Conservation (phyloP, 2,797 vertebrate species). For the Acipenser ruthenus region DNA sequence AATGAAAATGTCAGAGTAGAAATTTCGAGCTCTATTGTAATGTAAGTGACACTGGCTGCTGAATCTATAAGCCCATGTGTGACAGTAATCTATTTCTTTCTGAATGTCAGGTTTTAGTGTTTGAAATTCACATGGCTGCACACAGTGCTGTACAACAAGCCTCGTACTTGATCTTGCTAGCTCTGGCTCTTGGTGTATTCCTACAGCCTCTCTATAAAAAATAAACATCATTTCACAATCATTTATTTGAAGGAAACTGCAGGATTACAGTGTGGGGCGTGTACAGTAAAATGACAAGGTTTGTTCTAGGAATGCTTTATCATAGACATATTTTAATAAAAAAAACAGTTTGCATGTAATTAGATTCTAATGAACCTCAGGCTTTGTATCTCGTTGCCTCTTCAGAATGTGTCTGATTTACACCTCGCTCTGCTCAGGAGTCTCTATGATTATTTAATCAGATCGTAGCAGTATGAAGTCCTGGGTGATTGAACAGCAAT, state of each 20-base stretch:
- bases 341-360: too few species aligned
- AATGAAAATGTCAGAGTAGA: conserved; percentile 29
- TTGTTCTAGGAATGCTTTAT: too few species aligned
- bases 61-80: conserved; percentile 33
- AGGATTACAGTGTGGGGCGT: too few species aligned
- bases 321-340: too few species aligned
- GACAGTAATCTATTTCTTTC: conserved; percentile 28
- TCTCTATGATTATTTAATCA: neutral
- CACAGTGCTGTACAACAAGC: too few species aligned
- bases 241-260: too few species aligned
- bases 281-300: too few species aligned
- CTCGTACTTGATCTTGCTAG: too few species aligned
- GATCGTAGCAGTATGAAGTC: neutral
- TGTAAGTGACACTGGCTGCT: conserved; percentile 12
- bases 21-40: conserved; percentile 29
- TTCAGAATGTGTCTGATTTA: neutral
- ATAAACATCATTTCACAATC: too few species aligned
- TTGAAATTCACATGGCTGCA: conserved; percentile 11
- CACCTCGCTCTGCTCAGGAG: neutral
- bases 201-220: neutral
- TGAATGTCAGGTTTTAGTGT: neutral
- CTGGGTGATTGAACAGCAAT: neutral
- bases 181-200: neutral
- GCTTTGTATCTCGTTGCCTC: too few species aligned
- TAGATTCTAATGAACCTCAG: too few species aligned